Evolutionary conservation across 2,888 invertebrate species (phyloP).

Genomic region (Clivina fossor): DNA sequence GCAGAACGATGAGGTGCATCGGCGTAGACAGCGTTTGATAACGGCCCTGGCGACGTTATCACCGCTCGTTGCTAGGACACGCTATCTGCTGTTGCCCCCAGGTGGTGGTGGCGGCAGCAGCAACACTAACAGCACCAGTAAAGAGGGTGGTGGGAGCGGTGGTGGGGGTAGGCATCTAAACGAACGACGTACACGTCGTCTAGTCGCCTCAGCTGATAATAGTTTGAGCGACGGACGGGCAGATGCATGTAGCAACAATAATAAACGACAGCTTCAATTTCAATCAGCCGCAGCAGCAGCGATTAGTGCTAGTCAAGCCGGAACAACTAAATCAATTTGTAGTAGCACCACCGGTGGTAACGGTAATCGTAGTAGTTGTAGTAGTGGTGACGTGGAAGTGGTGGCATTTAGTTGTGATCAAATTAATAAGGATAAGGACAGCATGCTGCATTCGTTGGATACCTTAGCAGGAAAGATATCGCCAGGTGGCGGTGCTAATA

Average conservation of each 20-base stretch:
- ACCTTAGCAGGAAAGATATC: conserved; percentile 88
- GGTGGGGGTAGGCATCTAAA: neutral
- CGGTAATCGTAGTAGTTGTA: conserved; percentile 33
- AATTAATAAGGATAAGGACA: too few relatives aligned
- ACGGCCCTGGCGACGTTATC: conserved; percentile 51
- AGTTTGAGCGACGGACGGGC: neutral
- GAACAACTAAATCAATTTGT: neutral
- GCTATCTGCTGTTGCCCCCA: conserved; percentile 39
- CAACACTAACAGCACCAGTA: conserved; percentile 20
- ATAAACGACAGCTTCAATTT: neutral
- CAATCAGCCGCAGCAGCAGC: conserved; percentile 25
- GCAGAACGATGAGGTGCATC: too few relatives aligned
- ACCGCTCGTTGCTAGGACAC: conserved; percentile 52
- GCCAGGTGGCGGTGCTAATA: conserved; percentile 68
- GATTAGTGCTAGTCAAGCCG: too few relatives aligned
- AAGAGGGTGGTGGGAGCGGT: neutral
- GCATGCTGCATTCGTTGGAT: conserved; percentile 85
- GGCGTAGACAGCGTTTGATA: conserved; percentile 15
- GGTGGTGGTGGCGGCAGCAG: conserved; percentile 18
- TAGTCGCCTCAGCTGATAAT: conserved; percentile 33
- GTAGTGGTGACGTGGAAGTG: too few relatives aligned
- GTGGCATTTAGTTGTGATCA: too few relatives aligned
- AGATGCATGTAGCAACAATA: conserved; percentile 31
- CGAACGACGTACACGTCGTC: conserved; percentile 25
- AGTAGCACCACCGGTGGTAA: conserved; percentile 10